phyloP scores from a whole-genome alignment of 2,888 invertebrate genomes.

The Coenonympha arcania region DNA sequence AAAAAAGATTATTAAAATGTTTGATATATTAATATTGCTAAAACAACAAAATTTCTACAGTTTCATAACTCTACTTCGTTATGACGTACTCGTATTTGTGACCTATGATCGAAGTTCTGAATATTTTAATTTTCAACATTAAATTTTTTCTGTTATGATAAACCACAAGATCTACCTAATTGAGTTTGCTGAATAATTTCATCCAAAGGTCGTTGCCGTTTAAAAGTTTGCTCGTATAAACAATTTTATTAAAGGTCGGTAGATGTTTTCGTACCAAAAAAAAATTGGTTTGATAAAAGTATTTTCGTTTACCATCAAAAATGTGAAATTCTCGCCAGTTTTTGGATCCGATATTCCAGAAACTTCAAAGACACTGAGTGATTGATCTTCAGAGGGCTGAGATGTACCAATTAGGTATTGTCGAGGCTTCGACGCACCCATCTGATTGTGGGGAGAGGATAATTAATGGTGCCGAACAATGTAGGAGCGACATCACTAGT shows the following conservation, averaged over 20 bases:
- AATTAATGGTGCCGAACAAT: conserved; percentile 21
- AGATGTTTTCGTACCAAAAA: background rate
- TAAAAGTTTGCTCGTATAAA: background rate
- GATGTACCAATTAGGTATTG: conserved; percentile 24
- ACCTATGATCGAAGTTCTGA: too few relatives aligned
- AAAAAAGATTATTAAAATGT: too few relatives aligned
- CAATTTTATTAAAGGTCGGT: background rate
- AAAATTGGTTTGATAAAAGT: too few relatives aligned
- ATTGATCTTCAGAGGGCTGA: conserved; percentile 14
- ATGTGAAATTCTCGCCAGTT: background rate
- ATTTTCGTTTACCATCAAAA: background rate
- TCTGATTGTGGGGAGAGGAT: conserved; percentile 16
- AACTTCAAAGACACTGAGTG: conserved; percentile 16
- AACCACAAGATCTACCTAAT: background rate
- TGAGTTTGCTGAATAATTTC: background rate
- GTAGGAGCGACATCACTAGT: conserved; percentile 17
- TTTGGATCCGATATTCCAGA: conserved; percentile 3
- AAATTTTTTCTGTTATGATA: background rate
- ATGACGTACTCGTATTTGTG: too few relatives aligned
- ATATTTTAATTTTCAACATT: background rate
- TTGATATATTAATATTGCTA: too few relatives aligned
- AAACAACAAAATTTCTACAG: too few relatives aligned
- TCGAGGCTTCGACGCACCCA: conserved; percentile 10
- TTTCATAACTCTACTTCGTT: too few relatives aligned
- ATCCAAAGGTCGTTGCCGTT: background rate